phyloP scores from a whole-genome alignment of 2,113 vertebrate genomes.

The Odobenus rosmarus region DNA sequence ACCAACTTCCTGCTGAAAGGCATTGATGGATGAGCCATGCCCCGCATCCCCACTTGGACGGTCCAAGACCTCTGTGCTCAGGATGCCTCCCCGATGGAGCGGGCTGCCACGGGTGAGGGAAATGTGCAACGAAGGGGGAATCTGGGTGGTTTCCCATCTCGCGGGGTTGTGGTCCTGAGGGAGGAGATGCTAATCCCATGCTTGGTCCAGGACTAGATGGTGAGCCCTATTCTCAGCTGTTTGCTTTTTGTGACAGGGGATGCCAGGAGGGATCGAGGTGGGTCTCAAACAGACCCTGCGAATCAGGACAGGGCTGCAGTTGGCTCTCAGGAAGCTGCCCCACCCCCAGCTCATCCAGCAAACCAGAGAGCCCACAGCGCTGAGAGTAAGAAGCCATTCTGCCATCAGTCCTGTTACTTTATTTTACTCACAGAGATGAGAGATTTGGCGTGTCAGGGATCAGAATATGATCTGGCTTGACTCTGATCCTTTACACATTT shows the following conservation, averaged over 20 bases:
- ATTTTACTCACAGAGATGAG: fast-evolving
- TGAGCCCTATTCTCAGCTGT: background rate
- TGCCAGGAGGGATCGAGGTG: fast-evolving
- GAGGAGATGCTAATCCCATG: fast-evolving
- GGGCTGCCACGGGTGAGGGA: background rate
- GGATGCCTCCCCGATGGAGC: fast-evolving
- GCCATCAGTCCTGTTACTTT: no score
- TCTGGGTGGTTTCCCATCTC: fast-evolving
- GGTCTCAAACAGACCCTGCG: fast-evolving
- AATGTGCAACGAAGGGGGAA: no score
- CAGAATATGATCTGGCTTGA: no score
- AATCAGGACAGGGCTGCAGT: fast-evolving
- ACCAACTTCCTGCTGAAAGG: no score
- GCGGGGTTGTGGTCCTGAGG: fast-evolving
- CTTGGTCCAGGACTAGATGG: background rate
- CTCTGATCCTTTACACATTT: background rate
- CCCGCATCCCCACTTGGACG: background rate
- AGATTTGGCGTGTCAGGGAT: fast-evolving
- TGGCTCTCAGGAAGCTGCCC: fast-evolving
- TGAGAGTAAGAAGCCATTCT: fast-evolving
- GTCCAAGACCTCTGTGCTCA: background rate
- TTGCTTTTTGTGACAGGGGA: fast-evolving
- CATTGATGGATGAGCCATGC: background rate
- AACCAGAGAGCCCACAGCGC: background rate
- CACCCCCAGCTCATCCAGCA: fast-evolving